Base-by-base conservation (phyloP, 2,113 vertebrate genomes). In the Oryzias curvinotus region DNA sequence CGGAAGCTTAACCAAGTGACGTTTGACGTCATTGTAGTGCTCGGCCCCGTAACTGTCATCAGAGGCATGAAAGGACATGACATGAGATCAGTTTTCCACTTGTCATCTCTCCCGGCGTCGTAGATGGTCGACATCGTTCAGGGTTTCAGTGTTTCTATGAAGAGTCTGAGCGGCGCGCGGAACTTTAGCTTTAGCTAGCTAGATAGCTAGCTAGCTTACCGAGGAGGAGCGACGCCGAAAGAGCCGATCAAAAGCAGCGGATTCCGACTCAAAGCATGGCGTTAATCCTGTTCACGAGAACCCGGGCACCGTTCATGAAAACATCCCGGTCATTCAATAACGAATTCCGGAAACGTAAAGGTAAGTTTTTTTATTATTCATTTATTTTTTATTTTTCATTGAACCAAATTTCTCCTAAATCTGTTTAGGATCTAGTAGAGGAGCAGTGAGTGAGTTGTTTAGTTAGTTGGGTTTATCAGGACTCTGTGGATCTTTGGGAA, bases 241-340 rank as follows among this genome's bases (percentile, higher is more conserved):
- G 17, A 67, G 7, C 62, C 45, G 52, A 52, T 47, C 17, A 51
- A 55, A 46, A 16, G 14, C n/a, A 42, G 26, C 53, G 45, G 56
- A 21, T 23, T 51, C 28, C 56, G 14, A 70, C 42, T 42, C 26
- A 49, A 50, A 52, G 30, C 78, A 93, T 93, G 92, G 92, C 92
- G 80, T 90, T 92, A 83, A 92, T 93, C 84, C 84, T 93, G 73
- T 89, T 93, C 57, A 89, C 87, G 14, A 89, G 91, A 66, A 86
- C 88, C 14, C 78, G 89, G 64, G 79, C 81, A 53, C 88, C 90
- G 54, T 56, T 92, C 14, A 74, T 91, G 81, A 91, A 90, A 84
- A 90, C 91, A 5, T 90, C 89, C 50, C 80, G 86, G 17, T 89
- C 91, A 0, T 26, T 92, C 52, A 91, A 90, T 57, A 87, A 69